phyloP scores from a whole-genome alignment of 2,888 invertebrate genomes.

The Acanthosepion esculentum region DNA sequence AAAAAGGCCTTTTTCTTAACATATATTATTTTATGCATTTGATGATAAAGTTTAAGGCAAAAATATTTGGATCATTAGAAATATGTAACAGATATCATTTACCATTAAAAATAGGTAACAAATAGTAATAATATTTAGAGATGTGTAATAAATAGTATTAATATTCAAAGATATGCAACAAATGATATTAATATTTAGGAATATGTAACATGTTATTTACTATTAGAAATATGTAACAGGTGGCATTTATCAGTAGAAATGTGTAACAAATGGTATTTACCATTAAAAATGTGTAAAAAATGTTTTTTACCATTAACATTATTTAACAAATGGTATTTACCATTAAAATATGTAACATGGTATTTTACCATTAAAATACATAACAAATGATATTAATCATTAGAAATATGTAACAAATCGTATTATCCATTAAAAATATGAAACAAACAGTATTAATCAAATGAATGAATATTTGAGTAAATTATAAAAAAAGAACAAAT shows the following conservation, averaged over 20 bases:
- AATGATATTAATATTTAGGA: not conserved
- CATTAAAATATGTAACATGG: not conserved
- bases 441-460: not conserved
- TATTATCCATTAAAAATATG: not conserved
- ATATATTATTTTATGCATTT: too few relatives aligned
- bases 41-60: too few relatives aligned
- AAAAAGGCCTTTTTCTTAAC: too few relatives aligned
- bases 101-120: not conserved
- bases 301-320: not conserved
- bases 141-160: not conserved
- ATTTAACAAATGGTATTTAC: not conserved
- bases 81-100: not conserved
- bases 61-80: not conserved
- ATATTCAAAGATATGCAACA: not conserved
- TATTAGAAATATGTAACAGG: not conserved
- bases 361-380: not conserved
- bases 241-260: not conserved
- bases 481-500: not conserved
- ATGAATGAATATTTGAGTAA: not conserved
- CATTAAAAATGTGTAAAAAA: not conserved
- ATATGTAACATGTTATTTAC: not conserved
- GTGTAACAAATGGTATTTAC: not conserved
- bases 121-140: not conserved
- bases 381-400: not conserved
- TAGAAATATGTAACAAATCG: not conserved